Conservation (phyloP, 2,888 invertebrate species). For the Drosophila nr. perissopoda region DNA sequence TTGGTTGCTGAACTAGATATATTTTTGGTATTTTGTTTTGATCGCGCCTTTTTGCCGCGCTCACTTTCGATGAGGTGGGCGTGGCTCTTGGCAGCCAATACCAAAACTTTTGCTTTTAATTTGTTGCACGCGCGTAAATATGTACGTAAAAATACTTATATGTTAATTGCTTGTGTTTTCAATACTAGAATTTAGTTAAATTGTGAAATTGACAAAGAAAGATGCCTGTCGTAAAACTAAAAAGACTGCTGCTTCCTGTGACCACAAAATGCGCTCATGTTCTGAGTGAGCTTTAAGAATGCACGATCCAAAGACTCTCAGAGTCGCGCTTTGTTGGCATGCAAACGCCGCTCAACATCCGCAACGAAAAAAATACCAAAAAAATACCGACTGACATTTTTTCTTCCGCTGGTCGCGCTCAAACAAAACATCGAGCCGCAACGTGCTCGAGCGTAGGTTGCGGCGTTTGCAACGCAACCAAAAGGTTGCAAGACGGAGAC, state of each 20-base stretch:
- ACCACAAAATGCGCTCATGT: constrained; percentile 14
- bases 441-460: too few species aligned
- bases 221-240: constrained; percentile 54
- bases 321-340: constrained; percentile 17
- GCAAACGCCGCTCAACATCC: too few species aligned
- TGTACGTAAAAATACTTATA: background rate
- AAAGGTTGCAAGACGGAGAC: too few species aligned
- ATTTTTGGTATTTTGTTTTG: constrained; percentile 59
- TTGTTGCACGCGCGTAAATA: constrained; percentile 4
- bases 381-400: too few species aligned
- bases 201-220: constrained; percentile 19
- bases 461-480: too few species aligned
- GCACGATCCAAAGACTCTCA: constrained; percentile 19
- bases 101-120: constrained; percentile 20
- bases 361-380: too few species aligned
- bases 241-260: constrained; percentile 52
- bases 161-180: constrained; percentile 3
- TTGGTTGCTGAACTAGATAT: constrained; percentile 27
- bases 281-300: constrained; percentile 28
- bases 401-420: too few species aligned
- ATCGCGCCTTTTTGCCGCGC: constrained; percentile 45
- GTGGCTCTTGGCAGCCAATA: constrained; percentile 10
- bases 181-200: constrained; percentile 1
- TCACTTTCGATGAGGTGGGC: constrained; percentile 14
- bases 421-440: too few species aligned